Evolutionary conservation across 2,888 invertebrate species (phyloP).

Genomic region (Andrena haemorrhoa): DNA sequence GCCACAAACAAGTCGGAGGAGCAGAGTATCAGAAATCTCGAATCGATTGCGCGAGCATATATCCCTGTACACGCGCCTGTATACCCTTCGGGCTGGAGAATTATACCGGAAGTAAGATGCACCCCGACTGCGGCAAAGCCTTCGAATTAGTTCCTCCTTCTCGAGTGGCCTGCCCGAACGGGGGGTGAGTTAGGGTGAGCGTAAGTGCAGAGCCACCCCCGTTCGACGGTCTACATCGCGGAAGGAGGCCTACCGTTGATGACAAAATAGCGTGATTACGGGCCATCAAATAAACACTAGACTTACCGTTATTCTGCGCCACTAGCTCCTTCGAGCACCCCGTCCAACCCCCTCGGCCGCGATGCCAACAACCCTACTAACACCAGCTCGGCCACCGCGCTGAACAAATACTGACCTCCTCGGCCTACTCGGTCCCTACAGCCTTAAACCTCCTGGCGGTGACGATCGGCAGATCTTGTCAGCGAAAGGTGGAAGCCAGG

Average conservation of each 20-base stretch:
- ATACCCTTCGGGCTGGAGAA: conserved; percentile 55
- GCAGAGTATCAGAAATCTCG: conserved; percentile 66
- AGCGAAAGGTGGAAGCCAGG: conserved; percentile 32
- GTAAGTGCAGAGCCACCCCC: conserved; percentile 76
- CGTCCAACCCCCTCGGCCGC: conserved; percentile 44
- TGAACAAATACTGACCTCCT: conserved; percentile 74
- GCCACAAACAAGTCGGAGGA: conserved; percentile 48
- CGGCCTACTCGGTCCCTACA: conserved; percentile 15
- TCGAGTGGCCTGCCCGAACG: conserved; percentile 53
- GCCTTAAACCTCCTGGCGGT: conserved; percentile 51
- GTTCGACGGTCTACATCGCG: conserved; percentile 75
- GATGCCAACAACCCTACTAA: conserved; percentile 71
- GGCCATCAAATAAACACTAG: conserved; percentile 84
- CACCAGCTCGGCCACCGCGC: conserved; percentile 46
- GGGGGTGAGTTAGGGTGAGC: conserved; percentile 69
- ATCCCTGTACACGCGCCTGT: conserved; percentile 44
- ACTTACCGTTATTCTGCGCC: conserved; percentile 82
- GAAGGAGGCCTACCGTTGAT: conserved; percentile 81
- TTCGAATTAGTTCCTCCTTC: conserved; percentile 77
- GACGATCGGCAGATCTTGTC: conserved; percentile 55
- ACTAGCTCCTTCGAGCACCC: conserved; percentile 75
- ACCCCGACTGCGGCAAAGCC: conserved; percentile 72
- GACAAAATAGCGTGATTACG: conserved; percentile 84
- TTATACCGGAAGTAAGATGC: conserved; percentile 77
- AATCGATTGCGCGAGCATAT: conserved; percentile 58